A percentile compares a stretch with the other conserved stretches of the same genome.
These are phyloP conservation scores for Pachliopta kotzebuea DNA, from an alignment of 2,888 invertebrate genomes.

Conservation along the genomic window DNA sequence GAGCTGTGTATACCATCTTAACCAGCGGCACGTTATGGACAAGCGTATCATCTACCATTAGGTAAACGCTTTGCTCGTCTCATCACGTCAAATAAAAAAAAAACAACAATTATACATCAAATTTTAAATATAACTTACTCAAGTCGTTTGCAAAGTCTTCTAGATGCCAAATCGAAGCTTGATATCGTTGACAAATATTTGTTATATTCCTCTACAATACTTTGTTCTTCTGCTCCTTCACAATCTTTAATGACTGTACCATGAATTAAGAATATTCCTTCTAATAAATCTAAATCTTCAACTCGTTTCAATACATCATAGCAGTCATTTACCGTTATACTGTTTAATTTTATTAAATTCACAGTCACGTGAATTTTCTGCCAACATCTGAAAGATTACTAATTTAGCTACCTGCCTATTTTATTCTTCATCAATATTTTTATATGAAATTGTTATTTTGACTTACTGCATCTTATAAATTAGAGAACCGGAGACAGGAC, in stretches of 20 bases:
- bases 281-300: neutral
- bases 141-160: slow-evolving; percentile 12
- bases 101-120: too few relatives aligned
- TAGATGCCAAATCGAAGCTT: slow-evolving; percentile 11
- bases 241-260: neutral
- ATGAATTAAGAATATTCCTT: slow-evolving; percentile 6
- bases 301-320: slow-evolving; percentile 4
- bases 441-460: neutral
- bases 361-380: slow-evolving; percentile 1
- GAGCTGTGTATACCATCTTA: too few relatives aligned
- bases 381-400: slow-evolving; percentile 7
- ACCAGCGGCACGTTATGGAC: too few relatives aligned
- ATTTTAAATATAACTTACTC: slow-evolving; percentile 1
- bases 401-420: neutral
- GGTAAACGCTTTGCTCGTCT: too few relatives aligned
- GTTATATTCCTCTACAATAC: neutral
- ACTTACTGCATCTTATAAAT: slow-evolving; percentile 5
- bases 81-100: too few relatives aligned
- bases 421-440: neutral
- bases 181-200: neutral
- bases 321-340: slow-evolving; percentile 4
- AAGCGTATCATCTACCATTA: too few relatives aligned
- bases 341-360: neutral
- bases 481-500: neutral
- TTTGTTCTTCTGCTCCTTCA: neutral